Conservation (phyloP, 2,888 invertebrate species). For the Gymnocheta viridis region DNA sequence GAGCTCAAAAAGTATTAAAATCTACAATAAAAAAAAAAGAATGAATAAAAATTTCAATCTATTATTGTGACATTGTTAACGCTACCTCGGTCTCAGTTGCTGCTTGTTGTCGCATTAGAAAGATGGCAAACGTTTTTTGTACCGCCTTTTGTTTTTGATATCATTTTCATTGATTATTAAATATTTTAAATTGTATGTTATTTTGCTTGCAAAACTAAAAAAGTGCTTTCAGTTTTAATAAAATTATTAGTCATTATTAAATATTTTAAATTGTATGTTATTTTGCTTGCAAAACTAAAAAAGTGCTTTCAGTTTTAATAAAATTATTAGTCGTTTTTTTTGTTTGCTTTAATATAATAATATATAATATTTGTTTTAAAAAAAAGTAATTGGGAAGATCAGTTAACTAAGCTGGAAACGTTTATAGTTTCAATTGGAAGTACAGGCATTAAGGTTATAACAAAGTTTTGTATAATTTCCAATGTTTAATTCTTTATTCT, state of each 20-base stretch:
- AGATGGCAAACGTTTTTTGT: background rate
- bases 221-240: background rate
- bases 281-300: background rate
- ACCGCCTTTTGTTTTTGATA: background rate
- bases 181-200: background rate
- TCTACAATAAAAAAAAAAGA: background rate
- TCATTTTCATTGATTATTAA: slow-evolving; percentile 12
- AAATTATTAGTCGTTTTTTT: background rate
- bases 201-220: background rate
- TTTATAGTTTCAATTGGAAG: slow-evolving; percentile 1
- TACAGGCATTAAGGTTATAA: background rate
- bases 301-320: slow-evolving; percentile 2
- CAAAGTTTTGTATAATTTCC: background rate
- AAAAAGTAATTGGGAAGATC: background rate
- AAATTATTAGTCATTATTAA: slow-evolving; percentile 6
- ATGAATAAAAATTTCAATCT: background rate
- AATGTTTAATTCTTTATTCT: background rate
- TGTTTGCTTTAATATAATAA: background rate
- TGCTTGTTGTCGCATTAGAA: slow-evolving; percentile 1
- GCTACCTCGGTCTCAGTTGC: background rate
- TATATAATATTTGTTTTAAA: background rate
- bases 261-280: background rate
- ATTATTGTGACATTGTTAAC: background rate
- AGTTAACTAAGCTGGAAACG: background rate
- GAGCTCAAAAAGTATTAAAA: slow-evolving; percentile 8